Percentiles rank a stretch among this genome's conserved stretches.
phyloP scores from a whole-genome alignment of 2,113 vertebrate species.

The Pithys albifrons region DNA sequence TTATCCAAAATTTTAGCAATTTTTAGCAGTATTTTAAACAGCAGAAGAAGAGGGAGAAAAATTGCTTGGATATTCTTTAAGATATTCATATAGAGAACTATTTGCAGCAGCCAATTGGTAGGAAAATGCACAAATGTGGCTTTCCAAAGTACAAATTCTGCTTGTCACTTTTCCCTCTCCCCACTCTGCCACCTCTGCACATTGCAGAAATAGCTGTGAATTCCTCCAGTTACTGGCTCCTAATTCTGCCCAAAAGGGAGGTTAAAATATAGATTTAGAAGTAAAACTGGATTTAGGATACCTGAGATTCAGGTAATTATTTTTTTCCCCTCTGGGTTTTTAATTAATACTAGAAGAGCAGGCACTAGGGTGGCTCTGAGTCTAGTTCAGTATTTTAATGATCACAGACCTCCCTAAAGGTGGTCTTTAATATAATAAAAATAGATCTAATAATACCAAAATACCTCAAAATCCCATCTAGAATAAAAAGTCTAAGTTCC shows the following conservation, averaged over 20 bases:
- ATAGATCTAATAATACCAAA: neutral
- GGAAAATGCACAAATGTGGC: neutral
- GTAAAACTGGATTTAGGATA: neutral
- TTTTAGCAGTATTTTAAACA: neutral
- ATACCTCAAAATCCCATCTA: neutral
- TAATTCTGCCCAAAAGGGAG: neutral
- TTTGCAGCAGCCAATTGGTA: neutral
- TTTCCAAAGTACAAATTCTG: neutral
- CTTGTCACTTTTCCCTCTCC: neutral
- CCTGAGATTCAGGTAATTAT: neutral
- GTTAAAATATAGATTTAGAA: neutral
- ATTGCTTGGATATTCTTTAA: neutral
- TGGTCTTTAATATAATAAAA: neutral
- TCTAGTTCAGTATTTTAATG: neutral
- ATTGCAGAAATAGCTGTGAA: neutral
- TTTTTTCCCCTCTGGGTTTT: neutral
- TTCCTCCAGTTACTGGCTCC: neutral
- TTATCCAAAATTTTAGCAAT: neutral
- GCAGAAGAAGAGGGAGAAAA: neutral
- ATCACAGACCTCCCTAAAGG: neutral
- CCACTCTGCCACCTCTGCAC: neutral
- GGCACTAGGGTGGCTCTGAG: neutral
- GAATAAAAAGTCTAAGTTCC: neutral
- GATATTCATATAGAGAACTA: fast-evolving
- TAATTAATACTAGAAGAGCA: neutral